A percentile compares a stretch with the other conserved stretches of the same genome.
These are phyloP conservation scores for Cephus runcator DNA, from an alignment of 2,888 invertebrate genomes.

Conservation along the genomic window DNA sequence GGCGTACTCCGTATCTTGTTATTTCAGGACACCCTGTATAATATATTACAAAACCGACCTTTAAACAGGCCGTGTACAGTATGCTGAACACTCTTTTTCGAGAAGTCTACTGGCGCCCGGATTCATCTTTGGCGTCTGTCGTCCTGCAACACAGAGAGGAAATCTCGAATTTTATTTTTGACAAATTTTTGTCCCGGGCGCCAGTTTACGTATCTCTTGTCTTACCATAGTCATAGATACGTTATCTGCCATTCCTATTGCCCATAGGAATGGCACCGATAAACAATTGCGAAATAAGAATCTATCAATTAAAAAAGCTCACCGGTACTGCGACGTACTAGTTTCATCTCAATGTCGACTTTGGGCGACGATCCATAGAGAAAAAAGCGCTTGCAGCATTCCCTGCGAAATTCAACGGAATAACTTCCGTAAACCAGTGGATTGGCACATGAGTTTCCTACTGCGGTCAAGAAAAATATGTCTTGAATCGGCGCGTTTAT, in stretches of 20 bases:
- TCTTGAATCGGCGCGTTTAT: conserved; percentile 76
- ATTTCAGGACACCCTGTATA: too few relatives aligned
- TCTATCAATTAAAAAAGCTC: background rate
- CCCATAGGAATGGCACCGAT: background rate
- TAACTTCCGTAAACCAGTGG: conserved; percentile 82
- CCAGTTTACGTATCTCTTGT: conserved; percentile 15
- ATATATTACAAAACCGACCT: conserved; percentile 24
- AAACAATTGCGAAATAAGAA: background rate
- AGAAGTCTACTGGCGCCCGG: conserved; percentile 48
- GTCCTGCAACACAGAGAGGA: conserved; percentile 41
- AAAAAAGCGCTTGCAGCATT: conserved; percentile 55
- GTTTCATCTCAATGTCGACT: conserved; percentile 8
- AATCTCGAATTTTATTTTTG: background rate
- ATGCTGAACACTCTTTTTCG: conserved; percentile 35
- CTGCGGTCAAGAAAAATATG: conserved; percentile 81
- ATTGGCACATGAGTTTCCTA: conserved; percentile 84
- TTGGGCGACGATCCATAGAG: conserved; percentile 19
- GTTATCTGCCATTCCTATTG: background rate
- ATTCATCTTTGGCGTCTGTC: conserved; percentile 29
- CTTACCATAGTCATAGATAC: background rate
- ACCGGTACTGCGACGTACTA: conserved; percentile 28
- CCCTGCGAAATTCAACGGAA: conserved; percentile 70
- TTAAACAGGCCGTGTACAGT: conserved; percentile 36
- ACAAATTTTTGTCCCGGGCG: conserved; percentile 26
- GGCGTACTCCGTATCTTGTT: too few relatives aligned